Evolutionary conservation across 1,140 invertebrate species (phyloP), one percentile per base, ranked within the genome.

Genomic region (Helicorthomorpha holstii): DNA sequence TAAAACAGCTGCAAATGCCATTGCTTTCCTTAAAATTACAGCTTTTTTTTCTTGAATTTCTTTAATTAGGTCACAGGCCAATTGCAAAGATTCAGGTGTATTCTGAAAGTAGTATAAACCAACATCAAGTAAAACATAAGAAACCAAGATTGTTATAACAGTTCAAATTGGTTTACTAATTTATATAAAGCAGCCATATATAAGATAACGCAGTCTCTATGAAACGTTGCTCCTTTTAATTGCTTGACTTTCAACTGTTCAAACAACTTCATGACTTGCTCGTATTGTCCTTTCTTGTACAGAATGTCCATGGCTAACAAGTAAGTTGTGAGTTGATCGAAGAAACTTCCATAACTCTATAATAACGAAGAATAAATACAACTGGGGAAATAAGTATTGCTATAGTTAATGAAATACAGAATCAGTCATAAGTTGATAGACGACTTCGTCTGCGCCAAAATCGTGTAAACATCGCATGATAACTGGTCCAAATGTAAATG

Each of bases 401-500:
- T n/a, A n/a, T n/a, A n/a, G n/a, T n/a, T n/a, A n/a, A n/a, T n/a
- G n/a, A n/a, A n/a, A n/a, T n/a, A n/a, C n/a, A n/a, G n/a, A n/a
- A n/a, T n/a, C n/a, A n/a, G n/a, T n/a, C n/a, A n/a, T n/a, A n/a
- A n/a, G 69, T 59, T 78, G 56, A 3, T 83, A 58, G 19, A 84
- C 84, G 48, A 76, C 59, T 48, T 78, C 69, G 22, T 81, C 76
- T 61, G 80, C 73, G 61, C 85, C 77, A 4, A 85, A 62, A 58
- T 75, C 67, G 62, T 86, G 69, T 54, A 80, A 80, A 66, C 83
- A 73, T 58, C 86, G 70, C 83, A 91, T 86, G 0, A 83, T 70
- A 10, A 89, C 77, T 21, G 85, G 83, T 1, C 86, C 85, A 77
- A 89, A 89, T 10, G 79, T 63, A 68, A 79, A 89, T 56, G 71